phyloP scores from a whole-genome alignment of 2,888 invertebrate species.

The Thymelicus lineola region DNA sequence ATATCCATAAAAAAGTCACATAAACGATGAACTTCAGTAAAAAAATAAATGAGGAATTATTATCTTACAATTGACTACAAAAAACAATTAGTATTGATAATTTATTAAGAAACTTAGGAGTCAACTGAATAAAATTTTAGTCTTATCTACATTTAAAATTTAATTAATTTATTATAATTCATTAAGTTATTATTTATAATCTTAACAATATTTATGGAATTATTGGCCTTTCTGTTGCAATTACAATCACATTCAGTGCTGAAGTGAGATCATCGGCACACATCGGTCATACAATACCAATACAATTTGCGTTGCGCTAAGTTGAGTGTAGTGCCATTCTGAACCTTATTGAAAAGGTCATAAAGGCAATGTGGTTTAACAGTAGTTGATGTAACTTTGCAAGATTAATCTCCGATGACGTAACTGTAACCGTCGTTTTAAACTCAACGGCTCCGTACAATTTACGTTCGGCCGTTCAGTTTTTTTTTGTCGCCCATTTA shows the following conservation, averaged over 20 bases:
- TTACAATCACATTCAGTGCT: constrained; percentile 27
- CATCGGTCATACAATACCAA: constrained; percentile 20
- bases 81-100: too few species aligned
- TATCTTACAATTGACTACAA: too few species aligned
- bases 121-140: not conserved
- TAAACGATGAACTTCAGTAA: too few species aligned
- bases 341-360: not conserved
- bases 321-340: not conserved
- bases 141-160: not conserved
- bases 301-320: not conserved
- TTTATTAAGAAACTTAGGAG: too few species aligned
- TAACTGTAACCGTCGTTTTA: constrained; percentile 16
- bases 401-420: constrained; percentile 25
- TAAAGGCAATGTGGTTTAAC: not conserved
- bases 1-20: too few species aligned
- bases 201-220: constrained; percentile 9
- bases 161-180: not conserved
- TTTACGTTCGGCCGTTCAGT: not conserved
- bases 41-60: too few species aligned
- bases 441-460: constrained; percentile 3
- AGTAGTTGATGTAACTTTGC: not conserved
- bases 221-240: constrained; percentile 25
- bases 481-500: not conserved
- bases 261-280: constrained; percentile 32
- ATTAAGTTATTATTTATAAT: not conserved